phyloP scores from a whole-genome alignment of 1,140 invertebrate species.

The Drosophila teissieri region DNA sequence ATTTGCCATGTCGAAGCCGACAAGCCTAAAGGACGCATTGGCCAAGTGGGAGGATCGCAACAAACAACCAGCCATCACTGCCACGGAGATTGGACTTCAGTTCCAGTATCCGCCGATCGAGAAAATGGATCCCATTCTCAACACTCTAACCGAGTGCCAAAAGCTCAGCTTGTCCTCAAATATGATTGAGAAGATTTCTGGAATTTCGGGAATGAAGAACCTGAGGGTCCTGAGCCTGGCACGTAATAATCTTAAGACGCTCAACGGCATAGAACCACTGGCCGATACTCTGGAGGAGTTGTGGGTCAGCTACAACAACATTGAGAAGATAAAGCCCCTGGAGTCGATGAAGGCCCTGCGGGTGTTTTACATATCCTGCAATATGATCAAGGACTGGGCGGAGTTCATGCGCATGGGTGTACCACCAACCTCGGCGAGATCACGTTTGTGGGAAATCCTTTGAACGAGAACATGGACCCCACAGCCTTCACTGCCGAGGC shows the following conservation, averaged over 20 bases:
- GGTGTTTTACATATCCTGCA: constrained; percentile 95
- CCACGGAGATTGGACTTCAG: constrained; percentile 90
- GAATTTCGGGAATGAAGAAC: constrained; percentile 91
- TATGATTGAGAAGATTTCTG: constrained; percentile 95
- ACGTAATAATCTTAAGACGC: constrained; percentile 95
- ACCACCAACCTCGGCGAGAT: constrained; percentile 88
- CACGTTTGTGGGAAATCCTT: constrained; percentile 92
- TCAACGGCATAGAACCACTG: constrained; percentile 92
- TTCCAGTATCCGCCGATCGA: constrained; percentile 93
- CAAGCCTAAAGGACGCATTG: constrained; percentile 92
- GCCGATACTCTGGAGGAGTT: constrained; percentile 95
- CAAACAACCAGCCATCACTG: constrained; percentile 87
- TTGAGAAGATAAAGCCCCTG: constrained; percentile 96
- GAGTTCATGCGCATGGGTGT: constrained; percentile 91
- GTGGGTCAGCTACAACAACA: constrained; percentile 97
- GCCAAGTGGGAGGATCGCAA: constrained; percentile 93
- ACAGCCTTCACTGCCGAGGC: constrained; percentile 90
- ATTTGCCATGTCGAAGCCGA: constrained; percentile 80
- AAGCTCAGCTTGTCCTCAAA: constrained; percentile 96
- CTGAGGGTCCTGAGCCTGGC: constrained; percentile 93
- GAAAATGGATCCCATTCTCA: constrained; percentile 91
- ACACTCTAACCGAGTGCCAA: constrained; percentile 88
- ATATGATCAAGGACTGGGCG: constrained; percentile 94
- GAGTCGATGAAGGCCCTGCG: constrained; percentile 92
- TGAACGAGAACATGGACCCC: constrained; percentile 91